Percentiles rank a stretch among this genome's conserved stretches.
phyloP scores from a whole-genome alignment of 2,113 vertebrate species.

The Chauna torquata region DNA sequence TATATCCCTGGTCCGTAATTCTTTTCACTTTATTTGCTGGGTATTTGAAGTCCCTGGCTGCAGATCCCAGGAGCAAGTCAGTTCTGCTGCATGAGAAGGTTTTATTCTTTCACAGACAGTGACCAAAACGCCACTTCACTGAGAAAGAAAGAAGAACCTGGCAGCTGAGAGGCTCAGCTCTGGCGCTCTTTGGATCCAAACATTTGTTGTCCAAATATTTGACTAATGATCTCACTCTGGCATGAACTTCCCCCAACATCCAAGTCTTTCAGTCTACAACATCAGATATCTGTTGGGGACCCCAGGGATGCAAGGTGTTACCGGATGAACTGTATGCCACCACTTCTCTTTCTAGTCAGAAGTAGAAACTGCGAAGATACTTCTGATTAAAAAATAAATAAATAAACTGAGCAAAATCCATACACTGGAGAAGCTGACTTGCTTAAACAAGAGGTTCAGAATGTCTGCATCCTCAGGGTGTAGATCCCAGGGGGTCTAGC shows the following conservation, averaged over 20 bases:
- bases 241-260: neutral
- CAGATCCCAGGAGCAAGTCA: neutral
- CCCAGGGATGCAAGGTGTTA: neutral
- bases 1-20: neutral
- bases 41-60: neutral
- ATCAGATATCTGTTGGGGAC: neutral
- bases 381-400: neutral
- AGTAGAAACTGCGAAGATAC: neutral
- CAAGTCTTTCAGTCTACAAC: neutral
- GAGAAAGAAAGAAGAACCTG: neutral
- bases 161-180: neutral
- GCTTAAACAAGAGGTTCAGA: neutral
- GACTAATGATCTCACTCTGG: neutral
- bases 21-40: neutral
- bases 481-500: neutral
- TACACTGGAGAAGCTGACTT: neutral
- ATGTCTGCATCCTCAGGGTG: neutral
- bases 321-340: neutral
- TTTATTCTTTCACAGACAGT: neutral
- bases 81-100: neutral
- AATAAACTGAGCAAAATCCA: neutral
- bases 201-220: neutral
- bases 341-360: neutral
- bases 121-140: neutral
- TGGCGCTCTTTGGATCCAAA: accelerated